A percentile compares a stretch with the other conserved stretches of the same genome.
Conservation (phyloP, 2,113 vertebrate genomes). For the Scomber scombrus region DNA sequence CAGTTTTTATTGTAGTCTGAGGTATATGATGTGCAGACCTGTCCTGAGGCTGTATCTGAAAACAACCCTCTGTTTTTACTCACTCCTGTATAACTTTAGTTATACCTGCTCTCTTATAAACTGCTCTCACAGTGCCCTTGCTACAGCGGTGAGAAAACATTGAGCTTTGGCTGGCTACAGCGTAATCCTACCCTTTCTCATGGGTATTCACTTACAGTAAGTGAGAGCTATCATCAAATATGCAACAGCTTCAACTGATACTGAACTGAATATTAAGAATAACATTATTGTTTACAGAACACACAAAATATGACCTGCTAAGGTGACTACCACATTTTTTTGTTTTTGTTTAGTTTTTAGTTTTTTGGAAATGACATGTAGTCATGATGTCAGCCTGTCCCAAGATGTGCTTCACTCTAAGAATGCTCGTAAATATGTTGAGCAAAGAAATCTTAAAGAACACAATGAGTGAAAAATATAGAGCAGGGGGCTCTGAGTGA, state of each 20-base stretch:
- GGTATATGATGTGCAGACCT: slow-evolving; percentile 78
- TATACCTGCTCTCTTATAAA: slow-evolving; percentile 7
- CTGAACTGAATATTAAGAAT: slow-evolving; percentile 59
- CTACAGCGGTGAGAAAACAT: slow-evolving; percentile 58
- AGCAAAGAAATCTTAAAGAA: slow-evolving; percentile 56
- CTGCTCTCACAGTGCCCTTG: slow-evolving; percentile 38
- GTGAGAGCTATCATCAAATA: slow-evolving; percentile 64
- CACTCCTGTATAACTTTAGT: neutral
- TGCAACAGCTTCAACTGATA: slow-evolving; percentile 69
- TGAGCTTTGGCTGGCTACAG: slow-evolving; percentile 50
- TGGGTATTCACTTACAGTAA: slow-evolving; percentile 54
- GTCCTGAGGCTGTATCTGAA: slow-evolving; percentile 74
- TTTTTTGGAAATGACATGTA: slow-evolving; percentile 25
- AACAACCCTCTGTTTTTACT: slow-evolving; percentile 13
- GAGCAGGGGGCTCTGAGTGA: slow-evolving; percentile 41
- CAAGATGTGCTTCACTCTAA: slow-evolving; percentile 5
- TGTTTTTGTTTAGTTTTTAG: slow-evolving; percentile 16
- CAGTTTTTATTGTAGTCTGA: slow-evolving; percentile 67
- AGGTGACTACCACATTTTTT: slow-evolving; percentile 32
- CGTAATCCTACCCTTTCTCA: slow-evolving; percentile 43
- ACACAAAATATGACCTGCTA: slow-evolving; percentile 42
- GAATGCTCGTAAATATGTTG: neutral
- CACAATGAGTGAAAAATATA: slow-evolving; percentile 24
- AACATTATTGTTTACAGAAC: slow-evolving; percentile 57
- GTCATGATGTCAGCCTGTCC: slow-evolving; percentile 7